phyloP scores from a whole-genome alignment of 2,888 invertebrate species.

The Scelioninae gen. 1 region DNA sequence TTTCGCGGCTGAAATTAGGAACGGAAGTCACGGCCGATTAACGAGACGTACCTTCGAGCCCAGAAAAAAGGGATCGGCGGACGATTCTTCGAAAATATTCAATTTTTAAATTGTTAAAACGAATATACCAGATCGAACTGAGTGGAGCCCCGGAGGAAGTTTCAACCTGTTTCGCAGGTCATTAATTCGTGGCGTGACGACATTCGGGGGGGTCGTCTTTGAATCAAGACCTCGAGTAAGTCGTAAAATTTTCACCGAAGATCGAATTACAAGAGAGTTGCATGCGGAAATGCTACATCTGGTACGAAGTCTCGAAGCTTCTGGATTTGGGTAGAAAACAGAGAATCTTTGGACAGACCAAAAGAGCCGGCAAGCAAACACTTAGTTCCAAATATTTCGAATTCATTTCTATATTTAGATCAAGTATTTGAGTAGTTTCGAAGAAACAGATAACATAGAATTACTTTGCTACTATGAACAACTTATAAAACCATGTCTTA shows the following conservation, averaged over 20 bases:
- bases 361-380: no score
- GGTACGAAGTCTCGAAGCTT: slow-evolving; percentile 27
- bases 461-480: no score
- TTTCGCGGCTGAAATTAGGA: slow-evolving; percentile 35
- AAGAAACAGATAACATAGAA: no score
- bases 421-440: no score
- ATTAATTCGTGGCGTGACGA: slow-evolving; percentile 60
- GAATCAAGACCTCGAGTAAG: slow-evolving; percentile 22
- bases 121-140: neutral
- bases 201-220: slow-evolving; percentile 30
- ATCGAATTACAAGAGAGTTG: slow-evolving; percentile 23
- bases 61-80: slow-evolving; percentile 1
- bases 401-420: no score
- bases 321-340: slow-evolving; percentile 9
- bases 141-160: slow-evolving; percentile 16
- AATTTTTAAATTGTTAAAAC: neutral
- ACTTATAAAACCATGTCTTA: no score
- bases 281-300: slow-evolving; percentile 38
- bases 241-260: slow-evolving; percentile 42
- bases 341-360: no score
- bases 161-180: slow-evolving; percentile 57
- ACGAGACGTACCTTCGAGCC: slow-evolving; percentile 15
- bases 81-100: slow-evolving; percentile 24
- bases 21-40: slow-evolving; percentile 58
- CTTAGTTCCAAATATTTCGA: no score